These are phyloP conservation scores for Petrocephalus schoutedeni DNA, from an alignment of 2,797 vertebrate genomes.

Conservation along the genomic window DNA sequence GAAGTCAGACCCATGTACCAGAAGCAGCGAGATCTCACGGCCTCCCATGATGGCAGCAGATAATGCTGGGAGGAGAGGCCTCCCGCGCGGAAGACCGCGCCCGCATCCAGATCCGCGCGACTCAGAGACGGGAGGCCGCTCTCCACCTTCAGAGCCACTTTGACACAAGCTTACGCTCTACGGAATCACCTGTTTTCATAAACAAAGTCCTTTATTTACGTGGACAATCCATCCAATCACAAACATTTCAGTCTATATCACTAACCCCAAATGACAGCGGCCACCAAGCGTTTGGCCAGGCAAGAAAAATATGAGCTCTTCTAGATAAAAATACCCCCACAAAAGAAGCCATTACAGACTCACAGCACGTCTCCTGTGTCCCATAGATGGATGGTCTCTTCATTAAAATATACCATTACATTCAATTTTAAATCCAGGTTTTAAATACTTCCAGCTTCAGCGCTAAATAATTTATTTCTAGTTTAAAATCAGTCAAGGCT, in stretches of 20 bases:
- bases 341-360: background rate
- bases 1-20: conserved; percentile 34
- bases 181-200: background rate
- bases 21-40: background rate
- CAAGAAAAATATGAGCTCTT: background rate
- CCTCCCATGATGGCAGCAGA: background rate
- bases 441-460: background rate
- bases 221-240: background rate
- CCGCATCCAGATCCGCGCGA: background rate
- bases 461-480: background rate
- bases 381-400: background rate
- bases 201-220: background rate
- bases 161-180: background rate
- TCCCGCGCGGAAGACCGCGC: background rate
- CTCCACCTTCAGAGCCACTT: background rate
- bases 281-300: background rate
- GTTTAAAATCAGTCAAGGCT: background rate
- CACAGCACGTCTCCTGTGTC: background rate
- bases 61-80: background rate
- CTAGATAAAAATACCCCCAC: background rate
- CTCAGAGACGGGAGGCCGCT: background rate
- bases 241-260: background rate
- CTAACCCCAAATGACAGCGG: background rate
- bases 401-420: background rate
- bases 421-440: background rate